Conservation (phyloP, 2,888 invertebrate species). For the Folsomia candida region DNA sequence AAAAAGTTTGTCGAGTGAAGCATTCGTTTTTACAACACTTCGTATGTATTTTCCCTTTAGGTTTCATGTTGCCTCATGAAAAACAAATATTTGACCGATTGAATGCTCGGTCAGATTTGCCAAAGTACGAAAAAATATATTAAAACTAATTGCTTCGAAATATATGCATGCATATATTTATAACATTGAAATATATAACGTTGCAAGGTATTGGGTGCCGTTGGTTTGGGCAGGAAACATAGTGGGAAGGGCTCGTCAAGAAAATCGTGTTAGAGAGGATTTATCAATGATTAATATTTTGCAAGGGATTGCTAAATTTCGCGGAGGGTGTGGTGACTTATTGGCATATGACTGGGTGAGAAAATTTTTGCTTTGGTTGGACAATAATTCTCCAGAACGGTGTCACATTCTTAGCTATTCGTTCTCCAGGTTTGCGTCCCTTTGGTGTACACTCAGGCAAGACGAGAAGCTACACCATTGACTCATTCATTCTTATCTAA, state of each 20-base stretch:
- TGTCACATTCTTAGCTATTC: not conserved
- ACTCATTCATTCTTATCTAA: too few species aligned
- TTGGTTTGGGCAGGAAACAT: constrained; percentile 54
- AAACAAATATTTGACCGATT: constrained; percentile 53
- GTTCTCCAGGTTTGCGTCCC: constrained; percentile 52
- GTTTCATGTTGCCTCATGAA: constrained; percentile 53
- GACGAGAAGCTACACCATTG: too few species aligned
- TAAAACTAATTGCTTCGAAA: not conserved
- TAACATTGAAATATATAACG: too few species aligned
- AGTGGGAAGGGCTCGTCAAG: constrained; percentile 50
- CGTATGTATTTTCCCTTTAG: constrained; percentile 39
- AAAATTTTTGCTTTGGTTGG: not conserved
- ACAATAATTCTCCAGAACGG: not conserved
- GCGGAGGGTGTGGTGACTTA: constrained; percentile 52
- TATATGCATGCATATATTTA: not conserved
- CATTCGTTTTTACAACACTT: too few species aligned
- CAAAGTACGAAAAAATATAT: constrained; percentile 33
- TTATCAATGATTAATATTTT: constrained; percentile 56
- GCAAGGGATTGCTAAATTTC: constrained; percentile 56
- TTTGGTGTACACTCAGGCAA: constrained; percentile 54
- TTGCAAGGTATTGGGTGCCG: constrained; percentile 53
- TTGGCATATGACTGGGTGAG: constrained; percentile 54
- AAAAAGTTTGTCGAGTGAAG: too few species aligned
- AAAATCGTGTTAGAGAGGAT: constrained; percentile 53
- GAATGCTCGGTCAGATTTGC: constrained; percentile 50